A percentile compares a stretch with the other conserved stretches of the same genome.
phyloP scores from a whole-genome alignment of 1,140 invertebrate genomes.

The Alviniconcha marisindica region DNA sequence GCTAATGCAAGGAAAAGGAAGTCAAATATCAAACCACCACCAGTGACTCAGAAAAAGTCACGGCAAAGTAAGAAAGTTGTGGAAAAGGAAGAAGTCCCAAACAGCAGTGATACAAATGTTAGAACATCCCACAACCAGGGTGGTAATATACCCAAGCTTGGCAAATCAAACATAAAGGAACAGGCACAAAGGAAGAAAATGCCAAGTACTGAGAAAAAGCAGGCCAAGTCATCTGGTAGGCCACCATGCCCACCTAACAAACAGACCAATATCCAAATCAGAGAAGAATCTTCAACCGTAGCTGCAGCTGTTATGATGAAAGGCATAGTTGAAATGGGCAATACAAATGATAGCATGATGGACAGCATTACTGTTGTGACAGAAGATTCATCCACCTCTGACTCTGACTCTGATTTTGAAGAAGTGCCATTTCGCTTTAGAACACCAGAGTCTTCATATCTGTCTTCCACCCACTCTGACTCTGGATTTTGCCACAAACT shows the following conservation, averaged over 20 bases:
- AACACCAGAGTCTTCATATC: conserved; percentile 9
- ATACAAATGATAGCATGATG: background rate
- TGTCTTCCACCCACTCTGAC: background rate
- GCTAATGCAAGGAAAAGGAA: background rate
- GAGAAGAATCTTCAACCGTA: background rate
- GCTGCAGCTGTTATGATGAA: background rate
- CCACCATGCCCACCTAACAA: background rate
- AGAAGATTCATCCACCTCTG: conserved; percentile 10
- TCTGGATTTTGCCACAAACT: conserved; percentile 22
- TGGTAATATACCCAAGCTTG: too few relatives aligned
- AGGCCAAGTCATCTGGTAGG: too few relatives aligned
- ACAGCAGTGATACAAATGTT: too few relatives aligned
- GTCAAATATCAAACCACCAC: too few relatives aligned
- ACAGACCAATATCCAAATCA: too few relatives aligned
- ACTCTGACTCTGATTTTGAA: conserved; percentile 40
- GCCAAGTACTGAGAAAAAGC: too few relatives aligned
- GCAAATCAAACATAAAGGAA: too few relatives aligned
- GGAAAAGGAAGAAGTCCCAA: too few relatives aligned
- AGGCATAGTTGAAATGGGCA: background rate
- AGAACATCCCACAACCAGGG: too few relatives aligned
- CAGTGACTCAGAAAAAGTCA: too few relatives aligned
- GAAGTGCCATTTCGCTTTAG: conserved; percentile 14
- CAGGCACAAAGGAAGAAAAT: too few relatives aligned
- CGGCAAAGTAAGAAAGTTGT: too few relatives aligned
- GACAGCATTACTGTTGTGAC: background rate